Conservation (phyloP, 2,797 vertebrate species). For the Phrynocephalus vlangalii region DNA sequence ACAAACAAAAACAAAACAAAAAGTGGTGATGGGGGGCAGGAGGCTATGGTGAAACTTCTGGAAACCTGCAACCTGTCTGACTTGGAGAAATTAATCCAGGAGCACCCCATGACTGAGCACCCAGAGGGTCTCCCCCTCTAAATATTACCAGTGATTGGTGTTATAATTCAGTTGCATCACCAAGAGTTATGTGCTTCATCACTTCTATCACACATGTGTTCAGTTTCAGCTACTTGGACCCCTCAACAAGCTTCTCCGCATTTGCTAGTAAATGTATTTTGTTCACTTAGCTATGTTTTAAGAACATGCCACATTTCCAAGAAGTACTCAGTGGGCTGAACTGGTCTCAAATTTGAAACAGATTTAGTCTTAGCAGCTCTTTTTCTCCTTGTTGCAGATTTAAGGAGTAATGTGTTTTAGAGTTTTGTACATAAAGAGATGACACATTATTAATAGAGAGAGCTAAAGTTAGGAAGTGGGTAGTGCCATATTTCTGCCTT, state of each 20-base stretch:
- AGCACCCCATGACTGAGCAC: background rate
- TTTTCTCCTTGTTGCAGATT: background rate
- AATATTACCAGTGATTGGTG: no score
- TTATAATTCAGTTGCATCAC: background rate
- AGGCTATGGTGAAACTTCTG: background rate
- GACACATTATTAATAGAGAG: background rate
- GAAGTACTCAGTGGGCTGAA: no score
- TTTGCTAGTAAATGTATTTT: background rate
- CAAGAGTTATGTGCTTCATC: background rate
- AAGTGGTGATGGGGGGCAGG: no score
- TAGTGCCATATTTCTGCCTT: background rate
- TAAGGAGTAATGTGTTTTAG: background rate
- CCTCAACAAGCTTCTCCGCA: background rate
- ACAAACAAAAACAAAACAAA: no score
- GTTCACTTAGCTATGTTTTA: background rate
- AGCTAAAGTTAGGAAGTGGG: background rate
- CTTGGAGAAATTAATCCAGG: background rate
- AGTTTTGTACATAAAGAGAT: background rate
- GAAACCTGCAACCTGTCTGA: background rate
- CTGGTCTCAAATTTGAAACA: background rate
- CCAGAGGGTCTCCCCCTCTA: no score
- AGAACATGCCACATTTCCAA: no score
- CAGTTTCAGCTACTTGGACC: background rate
- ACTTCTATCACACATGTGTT: background rate
- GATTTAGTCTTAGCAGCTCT: no score